Conservation (phyloP, 2,113 vertebrate species). For the Scalopus aquaticus region DNA sequence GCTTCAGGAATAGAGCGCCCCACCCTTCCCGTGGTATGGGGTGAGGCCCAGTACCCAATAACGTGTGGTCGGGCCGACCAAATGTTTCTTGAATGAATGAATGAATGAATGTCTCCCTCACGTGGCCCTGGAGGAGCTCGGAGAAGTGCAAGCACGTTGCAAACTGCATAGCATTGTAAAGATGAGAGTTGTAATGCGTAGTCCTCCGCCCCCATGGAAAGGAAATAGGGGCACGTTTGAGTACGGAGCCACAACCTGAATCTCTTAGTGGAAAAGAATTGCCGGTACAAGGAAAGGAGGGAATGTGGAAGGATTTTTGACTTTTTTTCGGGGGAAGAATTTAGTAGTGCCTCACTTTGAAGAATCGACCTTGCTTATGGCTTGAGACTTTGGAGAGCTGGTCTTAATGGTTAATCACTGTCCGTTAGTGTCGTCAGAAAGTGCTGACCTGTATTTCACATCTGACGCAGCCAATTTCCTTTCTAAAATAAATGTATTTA, state of each 20-base stretch:
- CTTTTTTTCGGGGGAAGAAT: background rate
- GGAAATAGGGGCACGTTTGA: background rate
- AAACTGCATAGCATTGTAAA: background rate
- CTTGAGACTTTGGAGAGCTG: background rate
- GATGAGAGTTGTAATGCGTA: background rate
- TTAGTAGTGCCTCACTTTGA: background rate
- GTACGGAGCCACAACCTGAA: background rate
- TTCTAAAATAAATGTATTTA: constrained; percentile 24
- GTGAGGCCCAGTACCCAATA: background rate
- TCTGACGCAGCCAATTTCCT: background rate
- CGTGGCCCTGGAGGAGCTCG: background rate
- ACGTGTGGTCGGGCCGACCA: background rate
- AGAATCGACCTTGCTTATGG: background rate
- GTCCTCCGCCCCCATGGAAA: background rate
- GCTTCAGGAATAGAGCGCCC: constrained; percentile 5
- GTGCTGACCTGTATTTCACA: constrained; percentile 2
- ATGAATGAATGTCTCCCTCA: background rate
- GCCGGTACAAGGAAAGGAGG: background rate
- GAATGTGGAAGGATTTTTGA: background rate
- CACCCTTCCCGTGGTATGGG: constrained; percentile 41
- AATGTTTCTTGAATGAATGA: background rate
- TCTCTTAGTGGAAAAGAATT: background rate
- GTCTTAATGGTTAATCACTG: background rate
- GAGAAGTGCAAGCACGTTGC: background rate
- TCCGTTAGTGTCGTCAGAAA: background rate